phyloP scores from a whole-genome alignment of 1,140 invertebrate genomes.

The Heliconius eleuchia region DNA sequence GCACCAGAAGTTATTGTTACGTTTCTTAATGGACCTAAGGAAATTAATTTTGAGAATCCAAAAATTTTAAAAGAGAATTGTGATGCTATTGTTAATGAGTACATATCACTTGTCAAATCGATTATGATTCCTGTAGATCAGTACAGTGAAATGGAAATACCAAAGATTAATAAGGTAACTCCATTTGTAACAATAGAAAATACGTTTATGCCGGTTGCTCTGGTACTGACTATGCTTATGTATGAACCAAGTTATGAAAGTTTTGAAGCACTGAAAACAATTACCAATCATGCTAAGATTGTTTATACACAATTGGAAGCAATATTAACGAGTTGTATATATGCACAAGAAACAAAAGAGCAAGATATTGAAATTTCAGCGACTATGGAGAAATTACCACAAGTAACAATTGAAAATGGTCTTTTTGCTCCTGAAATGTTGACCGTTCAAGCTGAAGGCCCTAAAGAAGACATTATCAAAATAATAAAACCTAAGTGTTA shows the following conservation, averaged over 20 bases:
- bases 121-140: not conserved
- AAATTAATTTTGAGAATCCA: not conserved
- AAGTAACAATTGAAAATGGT: slow-evolving; percentile 25
- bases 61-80: not conserved
- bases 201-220: not conserved
- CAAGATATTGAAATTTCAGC: slow-evolving; percentile 19
- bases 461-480: slow-evolving; percentile 26
- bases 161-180: not conserved
- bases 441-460: slow-evolving; percentile 17
- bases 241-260: not conserved
- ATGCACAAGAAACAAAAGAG: slow-evolving; percentile 21
- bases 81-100: not conserved
- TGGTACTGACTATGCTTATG: not conserved
- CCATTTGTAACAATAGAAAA: not conserved
- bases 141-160: not conserved
- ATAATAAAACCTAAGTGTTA: not conserved
- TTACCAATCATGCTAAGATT: slow-evolving; percentile 1
- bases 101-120: not conserved
- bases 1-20: not conserved
- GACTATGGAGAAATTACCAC: slow-evolving; percentile 19
- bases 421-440: slow-evolving; percentile 20
- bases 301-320: slow-evolving; percentile 20
- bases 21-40: not conserved
- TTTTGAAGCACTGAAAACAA: not conserved
- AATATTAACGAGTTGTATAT: not conserved